Conservation (phyloP, 23 tunicate species). For the Halocynthia roretzi region DNA sequence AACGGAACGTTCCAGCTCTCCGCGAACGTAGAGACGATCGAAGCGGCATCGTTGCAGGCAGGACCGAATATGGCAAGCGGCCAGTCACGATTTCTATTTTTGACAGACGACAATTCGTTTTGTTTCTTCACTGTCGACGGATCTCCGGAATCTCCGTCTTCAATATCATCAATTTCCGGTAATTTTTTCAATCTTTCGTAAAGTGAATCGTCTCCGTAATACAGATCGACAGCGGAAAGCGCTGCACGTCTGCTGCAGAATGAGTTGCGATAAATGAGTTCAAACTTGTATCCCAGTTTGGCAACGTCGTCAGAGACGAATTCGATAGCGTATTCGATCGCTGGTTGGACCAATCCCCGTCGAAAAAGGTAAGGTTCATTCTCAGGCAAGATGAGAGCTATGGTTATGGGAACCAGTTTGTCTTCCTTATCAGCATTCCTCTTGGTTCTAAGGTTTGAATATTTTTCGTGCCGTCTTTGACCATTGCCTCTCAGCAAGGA, state of each 20-base stretch:
- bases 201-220: constrained; percentile 26
- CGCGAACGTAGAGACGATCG: constrained; percentile 57
- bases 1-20: constrained; percentile 65
- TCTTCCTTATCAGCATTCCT: too few species aligned
- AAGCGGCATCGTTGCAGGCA: constrained; percentile 61
- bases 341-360: constrained; percentile 48
- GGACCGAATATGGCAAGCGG: constrained; percentile 71
- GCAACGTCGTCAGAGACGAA: constrained; percentile 20
- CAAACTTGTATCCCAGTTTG: not conserved
- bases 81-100: not conserved
- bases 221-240: constrained; percentile 36
- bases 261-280: constrained; percentile 50
- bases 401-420: constrained; percentile 4
- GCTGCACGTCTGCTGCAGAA: constrained; percentile 42
- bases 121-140: not conserved
- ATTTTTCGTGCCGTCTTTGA: too few species aligned
- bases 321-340: constrained; percentile 47
- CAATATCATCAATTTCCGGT: not conserved
- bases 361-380: constrained; percentile 47
- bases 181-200: not conserved
- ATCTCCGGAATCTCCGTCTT: not conserved
- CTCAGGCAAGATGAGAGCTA: constrained; percentile 43
- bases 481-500: too few species aligned
- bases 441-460: too few species aligned
- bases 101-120: constrained; percentile 13